Evolutionary conservation across 2,888 invertebrate species (phyloP), one percentile per base, ranked within the genome.

Genomic region (Ceramica pisi): DNA sequence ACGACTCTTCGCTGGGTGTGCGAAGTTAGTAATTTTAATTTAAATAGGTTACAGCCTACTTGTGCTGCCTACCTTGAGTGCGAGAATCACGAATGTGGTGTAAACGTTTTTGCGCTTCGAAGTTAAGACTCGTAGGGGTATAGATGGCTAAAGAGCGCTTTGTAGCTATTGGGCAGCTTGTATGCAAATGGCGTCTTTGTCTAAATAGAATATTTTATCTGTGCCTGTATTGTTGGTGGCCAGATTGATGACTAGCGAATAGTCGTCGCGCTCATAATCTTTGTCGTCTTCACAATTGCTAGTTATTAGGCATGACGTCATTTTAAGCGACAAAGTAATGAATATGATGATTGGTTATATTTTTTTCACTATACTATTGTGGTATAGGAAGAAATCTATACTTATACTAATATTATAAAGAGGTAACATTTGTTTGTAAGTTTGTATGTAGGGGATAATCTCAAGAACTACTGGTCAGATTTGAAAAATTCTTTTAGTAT

Each of bases 21-120:
- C 71, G 74, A 83, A 85, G 81, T 84, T 83, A 73, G 80, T 78
- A 78, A 85, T 86, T 87, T 86, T 83, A 85, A 87, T 86, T 86
- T 86, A 83, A 86, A 85, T 85, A 80, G 74, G 68, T 76, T 73
- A 81, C 67, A 76, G 66, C 66, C 71, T 78, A 77, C 80, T 69
- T 78, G 65, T 56, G 75, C 65, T 75, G 41, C 78, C 70, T 69
- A 73, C 71, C 75, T 72, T 70, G 71, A 83, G 66, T 70, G 67
- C 78, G 77, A 62, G 69, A 72, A 78, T 81, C 81, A 72, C 78
- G 78, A 73, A 82, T 78, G 73, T 80, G 73, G 83, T 66, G 78
- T 75, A 75, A 80, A 67, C 71, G 67, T 71, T 77, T 82, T 75
- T 62, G 63, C 72, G 65, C 73, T 70, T 56, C 55, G 56, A 73